phyloP scores from a whole-genome alignment of 2,888 invertebrate genomes.

The Aphrophora alni region DNA sequence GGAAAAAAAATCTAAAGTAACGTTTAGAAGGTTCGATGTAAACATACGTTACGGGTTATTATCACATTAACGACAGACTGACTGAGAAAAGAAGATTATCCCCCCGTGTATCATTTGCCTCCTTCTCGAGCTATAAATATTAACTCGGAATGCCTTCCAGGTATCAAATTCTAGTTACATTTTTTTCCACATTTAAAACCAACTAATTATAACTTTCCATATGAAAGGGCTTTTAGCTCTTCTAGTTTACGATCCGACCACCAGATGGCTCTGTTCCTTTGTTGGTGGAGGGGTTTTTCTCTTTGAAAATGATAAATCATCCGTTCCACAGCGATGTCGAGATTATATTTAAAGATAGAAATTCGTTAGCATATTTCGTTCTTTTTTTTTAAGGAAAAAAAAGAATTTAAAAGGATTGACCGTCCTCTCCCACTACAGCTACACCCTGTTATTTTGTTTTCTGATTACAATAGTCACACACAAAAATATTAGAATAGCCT shows the following conservation, averaged over 20 bases:
- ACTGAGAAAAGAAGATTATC: neutral
- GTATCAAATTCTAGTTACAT: constrained; percentile 40
- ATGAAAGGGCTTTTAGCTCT: constrained; percentile 10
- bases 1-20: neutral
- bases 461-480: constrained; percentile 33
- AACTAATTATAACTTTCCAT: constrained; percentile 41
- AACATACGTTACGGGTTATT: neutral
- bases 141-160: constrained; percentile 16
- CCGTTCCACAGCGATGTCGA: constrained; percentile 30
- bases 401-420: no score
- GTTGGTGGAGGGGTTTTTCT: constrained; percentile 41
- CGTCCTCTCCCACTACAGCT: constrained; percentile 2
- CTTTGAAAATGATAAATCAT: constrained; percentile 46
- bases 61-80: neutral
- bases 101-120: constrained; percentile 21
- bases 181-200: constrained; percentile 42
- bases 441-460: constrained; percentile 38
- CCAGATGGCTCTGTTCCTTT: constrained; percentile 29
- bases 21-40: neutral
- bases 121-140: constrained; percentile 11
- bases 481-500: constrained; percentile 33
- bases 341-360: constrained; percentile 45
- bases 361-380: constrained; percentile 47
- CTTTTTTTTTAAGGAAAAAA: constrained; percentile 42
- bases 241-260: constrained; percentile 32